phyloP scores from a whole-genome alignment of 2,888 invertebrate genomes.

The Drosophila leonis region DNA sequence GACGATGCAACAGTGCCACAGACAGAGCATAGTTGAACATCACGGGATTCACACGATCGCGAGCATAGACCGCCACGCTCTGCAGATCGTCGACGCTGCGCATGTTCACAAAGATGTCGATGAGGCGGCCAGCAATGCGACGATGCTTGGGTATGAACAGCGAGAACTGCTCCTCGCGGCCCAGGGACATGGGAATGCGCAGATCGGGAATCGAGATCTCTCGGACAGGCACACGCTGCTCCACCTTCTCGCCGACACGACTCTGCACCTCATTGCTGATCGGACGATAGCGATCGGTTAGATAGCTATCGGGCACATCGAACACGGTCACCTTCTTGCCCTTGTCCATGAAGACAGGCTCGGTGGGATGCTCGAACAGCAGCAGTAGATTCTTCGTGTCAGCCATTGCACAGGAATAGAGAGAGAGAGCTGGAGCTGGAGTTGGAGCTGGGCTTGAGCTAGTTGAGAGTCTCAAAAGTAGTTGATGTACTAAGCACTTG shows the following conservation, averaged over 20 bases:
- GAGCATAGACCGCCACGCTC: constrained; percentile 89
- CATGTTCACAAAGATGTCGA: constrained; percentile 90
- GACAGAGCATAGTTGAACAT: constrained; percentile 92
- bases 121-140: constrained; percentile 88
- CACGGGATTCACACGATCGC: constrained; percentile 91
- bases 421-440: background rate
- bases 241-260: constrained; percentile 87
- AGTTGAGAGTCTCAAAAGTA: background rate
- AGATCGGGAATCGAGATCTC: constrained; percentile 89
- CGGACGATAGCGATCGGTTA: constrained; percentile 86
- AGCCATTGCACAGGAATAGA: constrained; percentile 64
- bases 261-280: constrained; percentile 86
- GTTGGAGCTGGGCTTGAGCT: background rate
- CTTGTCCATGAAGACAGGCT: constrained; percentile 92
- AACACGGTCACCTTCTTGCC: constrained; percentile 88
- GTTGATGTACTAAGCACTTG: constrained; percentile 15
- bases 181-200: constrained; percentile 87
- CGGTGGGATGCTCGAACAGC: constrained; percentile 91
- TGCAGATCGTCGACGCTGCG: constrained; percentile 90
- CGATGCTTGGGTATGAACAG: constrained; percentile 90
- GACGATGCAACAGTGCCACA: constrained; percentile 90
- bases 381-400: constrained; percentile 87
- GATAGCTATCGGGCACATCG: constrained; percentile 88
- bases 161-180: constrained; percentile 89
- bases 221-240: constrained; percentile 86